phyloP scores from a whole-genome alignment of 2,797 vertebrate genomes.

The Choloepus didactylus region DNA sequence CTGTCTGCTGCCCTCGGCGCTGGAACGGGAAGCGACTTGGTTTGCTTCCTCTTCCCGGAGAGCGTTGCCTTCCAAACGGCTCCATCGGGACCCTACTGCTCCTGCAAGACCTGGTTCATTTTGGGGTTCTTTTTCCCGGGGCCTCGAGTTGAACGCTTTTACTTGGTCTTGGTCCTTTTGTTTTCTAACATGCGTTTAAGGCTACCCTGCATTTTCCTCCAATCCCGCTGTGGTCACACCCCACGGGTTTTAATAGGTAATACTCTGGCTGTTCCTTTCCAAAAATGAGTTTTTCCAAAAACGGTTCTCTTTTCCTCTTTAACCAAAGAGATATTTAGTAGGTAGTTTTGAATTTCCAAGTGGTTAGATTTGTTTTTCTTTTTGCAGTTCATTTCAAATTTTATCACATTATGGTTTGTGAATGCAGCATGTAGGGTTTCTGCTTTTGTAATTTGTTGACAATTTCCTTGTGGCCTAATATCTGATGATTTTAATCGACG shows the following conservation, averaged over 20 bases:
- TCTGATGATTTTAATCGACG: background rate
- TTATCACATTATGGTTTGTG: background rate
- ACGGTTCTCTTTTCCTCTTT: background rate
- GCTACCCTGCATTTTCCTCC: background rate
- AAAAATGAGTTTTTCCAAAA: background rate
- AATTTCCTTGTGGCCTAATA: background rate
- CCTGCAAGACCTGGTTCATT: too few relatives aligned
- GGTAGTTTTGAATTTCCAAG: background rate
- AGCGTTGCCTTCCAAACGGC: background rate
- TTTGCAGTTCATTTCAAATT: conserved; percentile 12
- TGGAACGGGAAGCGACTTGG: background rate
- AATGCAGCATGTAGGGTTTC: background rate
- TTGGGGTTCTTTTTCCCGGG: background rate
- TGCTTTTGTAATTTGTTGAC: background rate
- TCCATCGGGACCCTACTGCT: too few relatives aligned
- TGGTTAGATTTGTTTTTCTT: background rate
- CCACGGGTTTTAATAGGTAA: background rate
- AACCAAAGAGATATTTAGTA: background rate
- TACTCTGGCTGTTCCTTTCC: too few relatives aligned
- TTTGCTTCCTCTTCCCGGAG: background rate
- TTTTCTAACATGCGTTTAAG: background rate
- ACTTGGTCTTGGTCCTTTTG: background rate
- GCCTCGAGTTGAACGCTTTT: background rate
- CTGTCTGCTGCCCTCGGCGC: background rate
- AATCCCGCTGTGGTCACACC: background rate